These are phyloP conservation scores for Leptinotarsa defecta DNA, from an alignment of 1,140 invertebrate species.

Conservation along the genomic window DNA sequence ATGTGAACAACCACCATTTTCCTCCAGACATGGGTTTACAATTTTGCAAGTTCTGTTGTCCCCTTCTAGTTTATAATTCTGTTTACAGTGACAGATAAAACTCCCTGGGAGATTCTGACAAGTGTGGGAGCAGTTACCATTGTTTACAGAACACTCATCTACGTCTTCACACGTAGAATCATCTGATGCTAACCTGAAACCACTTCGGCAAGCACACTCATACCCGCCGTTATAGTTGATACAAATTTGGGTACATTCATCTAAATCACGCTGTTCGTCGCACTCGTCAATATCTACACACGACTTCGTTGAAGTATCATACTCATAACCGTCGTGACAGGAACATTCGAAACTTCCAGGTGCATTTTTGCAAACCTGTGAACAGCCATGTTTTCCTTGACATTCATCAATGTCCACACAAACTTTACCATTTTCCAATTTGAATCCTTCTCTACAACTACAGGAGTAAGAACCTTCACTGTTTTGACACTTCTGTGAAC, in stretches of 20 bases:
- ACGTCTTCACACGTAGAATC: constrained; percentile 61
- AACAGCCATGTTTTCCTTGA: constrained; percentile 67
- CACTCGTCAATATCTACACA: constrained; percentile 83
- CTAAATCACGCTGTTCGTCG: constrained; percentile 51
- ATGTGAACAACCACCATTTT: constrained; percentile 71
- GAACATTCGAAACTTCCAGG: constrained; percentile 67
- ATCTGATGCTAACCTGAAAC: constrained; percentile 58
- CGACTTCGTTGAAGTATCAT: constrained; percentile 44
- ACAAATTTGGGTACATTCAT: constrained; percentile 58
- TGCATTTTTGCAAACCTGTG: constrained; percentile 59
- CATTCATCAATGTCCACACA: constrained; percentile 76
- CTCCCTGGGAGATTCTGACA: constrained; percentile 71
- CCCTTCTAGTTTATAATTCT: constrained; percentile 54
- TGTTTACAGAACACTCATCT: constrained; percentile 66
- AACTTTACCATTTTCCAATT: constrained; percentile 52
- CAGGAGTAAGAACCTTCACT: constrained; percentile 68
- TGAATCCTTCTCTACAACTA: constrained; percentile 61
- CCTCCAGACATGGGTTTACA: constrained; percentile 57
- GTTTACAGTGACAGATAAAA: constrained; percentile 62
- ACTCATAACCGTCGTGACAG: constrained; percentile 57
- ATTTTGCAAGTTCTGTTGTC: constrained; percentile 50
- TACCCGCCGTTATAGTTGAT: constrained; percentile 59
- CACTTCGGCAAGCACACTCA: constrained; percentile 65
- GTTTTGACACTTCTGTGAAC: constrained; percentile 68
- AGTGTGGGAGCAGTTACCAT: constrained; percentile 62